phyloP scores from a whole-genome alignment of 2,113 vertebrate species.

The Scartelaos histophorus region DNA sequence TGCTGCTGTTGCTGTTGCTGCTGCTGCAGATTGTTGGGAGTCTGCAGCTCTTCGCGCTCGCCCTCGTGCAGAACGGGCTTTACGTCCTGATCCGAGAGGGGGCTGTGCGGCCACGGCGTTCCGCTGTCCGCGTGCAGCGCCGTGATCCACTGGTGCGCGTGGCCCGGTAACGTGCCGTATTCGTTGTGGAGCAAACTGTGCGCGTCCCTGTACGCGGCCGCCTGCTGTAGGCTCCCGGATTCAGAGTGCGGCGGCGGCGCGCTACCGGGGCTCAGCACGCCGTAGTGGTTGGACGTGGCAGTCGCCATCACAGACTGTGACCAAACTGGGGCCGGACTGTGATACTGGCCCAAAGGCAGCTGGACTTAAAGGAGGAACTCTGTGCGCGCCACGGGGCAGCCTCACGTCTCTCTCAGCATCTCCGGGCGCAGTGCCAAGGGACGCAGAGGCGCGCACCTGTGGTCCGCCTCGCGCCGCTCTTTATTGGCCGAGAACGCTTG shows the following conservation, averaged over 20 bases:
- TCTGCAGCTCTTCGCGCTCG: conserved; percentile 83
- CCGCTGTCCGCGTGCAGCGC: conserved; percentile 89
- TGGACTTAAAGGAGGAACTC: conserved; percentile 85
- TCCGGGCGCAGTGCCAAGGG: conserved; percentile 83
- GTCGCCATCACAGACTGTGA: conserved; percentile 91
- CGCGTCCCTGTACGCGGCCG: conserved; percentile 91
- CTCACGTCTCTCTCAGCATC: conserved; percentile 79
- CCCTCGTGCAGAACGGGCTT: conserved; percentile 86
- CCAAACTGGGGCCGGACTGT: conserved; percentile 6
- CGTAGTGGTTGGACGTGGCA: conserved; percentile 97
- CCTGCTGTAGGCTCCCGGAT: conserved; percentile 90
- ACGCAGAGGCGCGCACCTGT: conserved; percentile 88
- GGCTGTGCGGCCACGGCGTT: conserved; percentile 87
- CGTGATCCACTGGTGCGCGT: conserved; percentile 96
- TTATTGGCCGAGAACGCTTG: conserved; percentile 89
- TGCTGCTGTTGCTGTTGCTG: conserved; percentile 83
- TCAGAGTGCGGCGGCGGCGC: conserved; percentile 88
- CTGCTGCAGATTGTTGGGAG: conserved; percentile 84
- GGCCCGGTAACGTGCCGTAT: conserved; percentile 86
- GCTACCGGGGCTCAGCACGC: conserved; percentile 87
- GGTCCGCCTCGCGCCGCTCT: conserved; percentile 85
- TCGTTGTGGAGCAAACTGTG: conserved; percentile 87
- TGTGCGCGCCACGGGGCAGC: conserved; percentile 83
- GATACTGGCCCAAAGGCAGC: conserved; percentile 76
- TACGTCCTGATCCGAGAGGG: conserved; percentile 91